These are phyloP conservation scores for Malurus leucopterus DNA, from an alignment of 2,797 vertebrate species.

Conservation along the genomic window DNA sequence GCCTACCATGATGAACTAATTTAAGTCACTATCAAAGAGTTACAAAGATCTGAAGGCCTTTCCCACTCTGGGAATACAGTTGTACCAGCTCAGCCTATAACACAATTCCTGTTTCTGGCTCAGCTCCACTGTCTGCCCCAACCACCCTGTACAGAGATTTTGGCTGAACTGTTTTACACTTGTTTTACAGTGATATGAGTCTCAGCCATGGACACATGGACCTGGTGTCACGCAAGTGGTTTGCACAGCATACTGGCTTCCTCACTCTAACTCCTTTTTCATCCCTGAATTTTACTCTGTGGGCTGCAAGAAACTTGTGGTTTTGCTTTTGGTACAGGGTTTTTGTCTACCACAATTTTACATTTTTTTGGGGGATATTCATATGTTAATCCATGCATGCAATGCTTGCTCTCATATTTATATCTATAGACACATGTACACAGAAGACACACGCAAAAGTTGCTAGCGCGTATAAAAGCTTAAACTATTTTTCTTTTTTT, in stretches of 20 bases:
- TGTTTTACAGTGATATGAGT: background rate
- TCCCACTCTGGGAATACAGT: background rate
- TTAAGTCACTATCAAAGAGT: background rate
- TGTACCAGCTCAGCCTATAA: background rate
- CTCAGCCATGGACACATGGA: fast-evolving
- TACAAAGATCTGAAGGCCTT: background rate
- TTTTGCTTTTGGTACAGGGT: background rate
- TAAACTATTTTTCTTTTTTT: background rate
- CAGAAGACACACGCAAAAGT: background rate
- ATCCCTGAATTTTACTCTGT: background rate
- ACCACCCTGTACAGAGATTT: background rate
- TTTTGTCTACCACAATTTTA: background rate
- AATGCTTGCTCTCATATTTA: background rate
- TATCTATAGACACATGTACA: background rate
- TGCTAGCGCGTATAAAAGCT: background rate
- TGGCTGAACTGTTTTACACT: background rate
- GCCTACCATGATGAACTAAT: background rate
- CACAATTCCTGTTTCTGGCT: background rate
- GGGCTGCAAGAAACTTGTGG: background rate
- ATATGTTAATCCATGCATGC: background rate
- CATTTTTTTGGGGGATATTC: background rate
- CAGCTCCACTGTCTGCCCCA: background rate
- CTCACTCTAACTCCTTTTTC: background rate
- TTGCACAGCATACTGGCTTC: background rate
- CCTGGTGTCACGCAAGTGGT: background rate